phyloP scores from a whole-genome alignment of 2,797 vertebrate species.

The Parotocinclus haroldoi region DNA sequence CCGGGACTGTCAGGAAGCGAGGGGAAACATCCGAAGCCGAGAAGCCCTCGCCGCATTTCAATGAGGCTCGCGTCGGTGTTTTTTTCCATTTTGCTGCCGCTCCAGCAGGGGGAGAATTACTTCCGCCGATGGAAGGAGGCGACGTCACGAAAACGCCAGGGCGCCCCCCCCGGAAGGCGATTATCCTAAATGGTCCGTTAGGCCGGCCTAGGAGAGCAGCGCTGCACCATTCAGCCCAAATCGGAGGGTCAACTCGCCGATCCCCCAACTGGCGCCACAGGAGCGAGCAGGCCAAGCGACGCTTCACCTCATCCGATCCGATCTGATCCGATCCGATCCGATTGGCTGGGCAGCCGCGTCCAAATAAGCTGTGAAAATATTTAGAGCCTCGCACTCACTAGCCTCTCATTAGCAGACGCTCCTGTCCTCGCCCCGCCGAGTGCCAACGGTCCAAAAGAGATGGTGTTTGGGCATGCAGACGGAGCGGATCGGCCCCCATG shows the following conservation, averaged over 20 bases:
- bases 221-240: slow-evolving; percentile 45
- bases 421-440: slow-evolving; percentile 54
- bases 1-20: slow-evolving; percentile 66
- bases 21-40: slow-evolving; percentile 55
- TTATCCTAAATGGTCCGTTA: slow-evolving; percentile 39
- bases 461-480: slow-evolving; percentile 47
- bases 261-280: slow-evolving; percentile 54
- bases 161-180: neutral
- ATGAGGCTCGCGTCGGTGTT: too few relatives aligned
- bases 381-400: slow-evolving; percentile 68
- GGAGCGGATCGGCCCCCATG: slow-evolving; percentile 42
- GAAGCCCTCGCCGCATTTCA: slow-evolving; percentile 68
- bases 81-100: too few relatives aligned
- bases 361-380: slow-evolving; percentile 61
- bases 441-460: slow-evolving; percentile 52
- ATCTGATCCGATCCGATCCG: slow-evolving; percentile 29
- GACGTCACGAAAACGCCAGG: too few relatives aligned
- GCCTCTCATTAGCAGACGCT: slow-evolving; percentile 69
- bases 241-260: slow-evolving; percentile 51
- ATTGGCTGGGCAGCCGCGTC: slow-evolving; percentile 59
- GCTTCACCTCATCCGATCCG: slow-evolving; percentile 65
- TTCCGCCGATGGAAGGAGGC: too few relatives aligned
- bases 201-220: slow-evolving; percentile 37
- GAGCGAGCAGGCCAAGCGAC: slow-evolving; percentile 64
- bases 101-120: slow-evolving; percentile 10